Conservation (phyloP, 2,113 vertebrate species). For the Sisor rabdophorus region DNA sequence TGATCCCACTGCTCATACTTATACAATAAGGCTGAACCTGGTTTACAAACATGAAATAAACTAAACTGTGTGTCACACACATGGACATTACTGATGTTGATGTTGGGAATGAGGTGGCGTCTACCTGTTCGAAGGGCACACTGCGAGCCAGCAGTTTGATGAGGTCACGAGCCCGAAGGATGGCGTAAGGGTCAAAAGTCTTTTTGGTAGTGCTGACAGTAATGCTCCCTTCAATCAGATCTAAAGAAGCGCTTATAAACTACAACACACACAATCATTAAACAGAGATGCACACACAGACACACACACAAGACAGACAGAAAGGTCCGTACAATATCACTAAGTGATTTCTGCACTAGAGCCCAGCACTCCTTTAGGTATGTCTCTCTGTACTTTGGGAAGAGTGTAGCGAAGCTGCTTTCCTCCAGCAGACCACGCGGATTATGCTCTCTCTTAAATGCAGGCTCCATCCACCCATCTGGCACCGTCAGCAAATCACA, state of each 20-base stretch:
- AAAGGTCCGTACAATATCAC: slow-evolving; percentile 73
- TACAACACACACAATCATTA: slow-evolving; percentile 55
- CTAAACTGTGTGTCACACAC: no score
- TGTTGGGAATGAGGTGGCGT: not conserved
- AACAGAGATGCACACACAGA: not conserved
- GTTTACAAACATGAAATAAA: no score
- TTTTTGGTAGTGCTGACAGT: slow-evolving; percentile 89
- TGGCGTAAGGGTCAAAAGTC: slow-evolving; percentile 89
- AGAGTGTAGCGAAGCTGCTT: slow-evolving; percentile 96
- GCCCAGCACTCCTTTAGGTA: slow-evolving; percentile 97
- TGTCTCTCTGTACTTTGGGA: slow-evolving; percentile 83
- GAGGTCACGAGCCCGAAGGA: slow-evolving; percentile 88
- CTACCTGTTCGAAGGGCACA: slow-evolving; percentile 93
- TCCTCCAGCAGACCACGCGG: slow-evolving; percentile 88
- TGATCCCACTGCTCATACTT: no score
- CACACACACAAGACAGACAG: not conserved
- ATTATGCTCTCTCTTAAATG: slow-evolving; percentile 85
- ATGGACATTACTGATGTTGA: not conserved
- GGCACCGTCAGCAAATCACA: slow-evolving; percentile 86
- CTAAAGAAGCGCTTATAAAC: slow-evolving; percentile 80
- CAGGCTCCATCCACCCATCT: slow-evolving; percentile 89
- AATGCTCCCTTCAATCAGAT: slow-evolving; percentile 95
- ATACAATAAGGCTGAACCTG: no score
- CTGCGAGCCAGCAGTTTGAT: slow-evolving; percentile 93
- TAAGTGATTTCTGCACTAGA: slow-evolving; percentile 84